Conservation (phyloP, 2,888 invertebrate species). For the Callinectes sapidus region DNA sequence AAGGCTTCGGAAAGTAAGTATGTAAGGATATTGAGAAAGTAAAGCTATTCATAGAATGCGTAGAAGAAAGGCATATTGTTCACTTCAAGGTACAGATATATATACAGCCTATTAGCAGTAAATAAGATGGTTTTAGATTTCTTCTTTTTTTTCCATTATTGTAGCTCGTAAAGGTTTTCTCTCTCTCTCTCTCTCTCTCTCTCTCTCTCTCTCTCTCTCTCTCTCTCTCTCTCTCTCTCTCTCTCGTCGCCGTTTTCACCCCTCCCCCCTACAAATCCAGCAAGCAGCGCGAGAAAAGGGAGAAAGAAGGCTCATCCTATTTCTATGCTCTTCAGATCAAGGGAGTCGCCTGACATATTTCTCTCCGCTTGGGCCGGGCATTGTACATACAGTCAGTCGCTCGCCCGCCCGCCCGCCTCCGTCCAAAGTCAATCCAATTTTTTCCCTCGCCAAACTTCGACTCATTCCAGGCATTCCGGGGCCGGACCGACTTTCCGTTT, state of each 20-base stretch:
- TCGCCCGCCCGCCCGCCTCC: neutral
- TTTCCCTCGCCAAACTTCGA: neutral
- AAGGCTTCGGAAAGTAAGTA: neutral
- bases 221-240: neutral
- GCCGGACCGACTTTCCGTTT: neutral
- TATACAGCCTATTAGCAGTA: neutral
- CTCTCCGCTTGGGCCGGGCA: neutral
- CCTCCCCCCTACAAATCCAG: too few species aligned
- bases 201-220: neutral
- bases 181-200: too few species aligned
- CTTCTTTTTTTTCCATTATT: neutral
- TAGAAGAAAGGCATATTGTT: neutral
- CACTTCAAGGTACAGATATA: neutral
- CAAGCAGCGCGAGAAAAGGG: neutral
- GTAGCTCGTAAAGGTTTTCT: neutral
- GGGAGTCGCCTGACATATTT: neutral
- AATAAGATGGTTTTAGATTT: neutral
- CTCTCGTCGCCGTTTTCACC: neutral
- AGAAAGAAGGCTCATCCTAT: neutral
- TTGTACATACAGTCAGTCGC: neutral
- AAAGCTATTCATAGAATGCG: neutral
- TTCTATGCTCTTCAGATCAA: neutral
- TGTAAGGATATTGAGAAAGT: neutral
- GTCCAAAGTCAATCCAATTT: slow-evolving; percentile 8
- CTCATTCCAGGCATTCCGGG: neutral